These are phyloP conservation scores for Acleris literana DNA, from an alignment of 2,888 invertebrate genomes.

Conservation along the genomic window DNA sequence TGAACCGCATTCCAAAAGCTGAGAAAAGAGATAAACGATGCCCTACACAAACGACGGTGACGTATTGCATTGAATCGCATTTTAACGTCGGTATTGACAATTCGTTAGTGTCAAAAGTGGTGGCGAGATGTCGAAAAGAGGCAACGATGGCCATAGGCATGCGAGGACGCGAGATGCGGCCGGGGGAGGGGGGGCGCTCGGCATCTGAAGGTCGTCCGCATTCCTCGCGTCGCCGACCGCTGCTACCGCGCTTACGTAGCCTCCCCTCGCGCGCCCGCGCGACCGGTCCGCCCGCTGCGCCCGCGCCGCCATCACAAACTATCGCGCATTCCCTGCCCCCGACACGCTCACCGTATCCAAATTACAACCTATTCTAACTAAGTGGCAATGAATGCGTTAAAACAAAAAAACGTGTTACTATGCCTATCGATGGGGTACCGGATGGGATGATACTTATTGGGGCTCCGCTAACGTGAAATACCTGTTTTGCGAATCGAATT, in stretches of 20 bases:
- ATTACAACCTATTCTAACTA: too few relatives aligned
- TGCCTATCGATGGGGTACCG: conserved; percentile 80
- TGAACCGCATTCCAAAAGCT: too few relatives aligned
- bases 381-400: conserved; percentile 44
- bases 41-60: neutral
- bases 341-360: too few relatives aligned
- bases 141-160: conserved; percentile 78
- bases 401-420: conserved; percentile 81
- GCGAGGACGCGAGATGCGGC: conserved; percentile 83
- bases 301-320: conserved; percentile 73
- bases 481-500: conserved; percentile 9
- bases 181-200: conserved; percentile 80
- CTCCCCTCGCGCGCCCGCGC: conserved; percentile 57
- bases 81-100: conserved; percentile 54
- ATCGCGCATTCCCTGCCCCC: conserved; percentile 70
- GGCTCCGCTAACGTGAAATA: conserved; percentile 48
- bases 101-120: conserved; percentile 75
- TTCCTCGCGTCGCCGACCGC: conserved; percentile 83
- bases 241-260: conserved; percentile 84
- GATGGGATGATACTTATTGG: conserved; percentile 81
- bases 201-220: conserved; percentile 84
- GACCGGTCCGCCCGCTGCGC: conserved; percentile 64
- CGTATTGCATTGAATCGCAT: neutral
- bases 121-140: conserved; percentile 78
- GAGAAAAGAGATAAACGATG: neutral